Percentiles rank a stretch among this genome's conserved stretches.
These are phyloP conservation scores for Crocuta crocuta DNA, from an alignment of 2,113 vertebrate species.

Conservation along the genomic window DNA sequence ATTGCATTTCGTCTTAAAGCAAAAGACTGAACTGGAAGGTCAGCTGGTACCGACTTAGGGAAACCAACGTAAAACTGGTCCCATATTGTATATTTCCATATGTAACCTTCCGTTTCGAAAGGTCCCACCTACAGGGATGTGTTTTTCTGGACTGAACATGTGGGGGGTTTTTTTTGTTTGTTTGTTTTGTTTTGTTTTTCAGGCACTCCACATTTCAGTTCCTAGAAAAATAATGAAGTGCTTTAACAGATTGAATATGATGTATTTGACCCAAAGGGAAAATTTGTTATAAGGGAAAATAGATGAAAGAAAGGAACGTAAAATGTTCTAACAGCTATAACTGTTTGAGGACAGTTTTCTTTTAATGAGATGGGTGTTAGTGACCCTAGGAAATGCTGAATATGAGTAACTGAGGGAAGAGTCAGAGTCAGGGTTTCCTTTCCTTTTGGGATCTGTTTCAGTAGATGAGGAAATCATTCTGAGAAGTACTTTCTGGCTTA, in stretches of 20 bases:
- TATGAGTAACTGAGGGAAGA: conserved; percentile 9
- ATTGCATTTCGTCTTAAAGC: conserved; percentile 52
- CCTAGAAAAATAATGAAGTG: not conserved
- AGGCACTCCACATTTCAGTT: conserved; percentile 51
- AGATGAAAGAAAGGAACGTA: conserved; percentile 31
- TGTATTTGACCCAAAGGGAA: conserved; percentile 22
- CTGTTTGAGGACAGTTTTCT: not conserved
- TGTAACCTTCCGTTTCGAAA: conserved; percentile 45
- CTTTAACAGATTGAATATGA: not conserved
- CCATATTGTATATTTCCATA: not conserved
- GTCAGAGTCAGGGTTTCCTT: conserved; percentile 51
- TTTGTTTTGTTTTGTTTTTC: not conserved
- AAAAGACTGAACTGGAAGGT: not conserved
- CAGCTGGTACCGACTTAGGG: not conserved
- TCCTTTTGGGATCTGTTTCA: conserved; percentile 58
- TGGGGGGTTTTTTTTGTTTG: too few species aligned
- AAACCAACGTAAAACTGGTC: conserved; percentile 11
- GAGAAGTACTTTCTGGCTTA: not conserved
- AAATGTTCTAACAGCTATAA: not conserved
- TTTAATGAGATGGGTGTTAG: conserved; percentile 24
- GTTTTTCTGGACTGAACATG: conserved; percentile 6
- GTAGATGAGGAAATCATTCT: conserved; percentile 1
- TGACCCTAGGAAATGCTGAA: conserved; percentile 55
- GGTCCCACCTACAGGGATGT: not conserved
- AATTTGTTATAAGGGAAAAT: conserved; percentile 20